phyloP scores from a whole-genome alignment of 2,797 vertebrate genomes.

The Pangasius djambal region DNA sequence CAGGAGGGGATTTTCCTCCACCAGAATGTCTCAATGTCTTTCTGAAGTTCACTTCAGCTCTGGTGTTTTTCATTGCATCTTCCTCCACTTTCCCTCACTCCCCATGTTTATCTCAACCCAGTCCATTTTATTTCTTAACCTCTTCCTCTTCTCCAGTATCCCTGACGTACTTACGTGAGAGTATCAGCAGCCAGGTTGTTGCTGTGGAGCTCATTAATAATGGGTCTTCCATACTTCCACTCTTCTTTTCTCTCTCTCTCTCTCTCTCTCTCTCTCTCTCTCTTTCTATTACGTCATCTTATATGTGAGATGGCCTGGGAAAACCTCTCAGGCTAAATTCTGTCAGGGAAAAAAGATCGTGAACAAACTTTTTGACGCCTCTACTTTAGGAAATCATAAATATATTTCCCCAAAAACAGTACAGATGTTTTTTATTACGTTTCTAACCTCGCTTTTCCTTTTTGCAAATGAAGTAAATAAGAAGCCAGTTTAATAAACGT shows the following conservation, averaged over 20 bases:
- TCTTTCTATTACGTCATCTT: background rate
- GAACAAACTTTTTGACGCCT: background rate
- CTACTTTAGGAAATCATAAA: background rate
- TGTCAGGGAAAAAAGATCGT: background rate
- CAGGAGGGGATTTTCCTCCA: constrained; percentile 27
- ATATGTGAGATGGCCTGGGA: background rate
- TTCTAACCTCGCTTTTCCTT: background rate
- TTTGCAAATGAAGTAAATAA: background rate
- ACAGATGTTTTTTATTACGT: background rate
- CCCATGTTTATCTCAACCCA: background rate
- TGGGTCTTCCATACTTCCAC: background rate
- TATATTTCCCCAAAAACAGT: background rate
- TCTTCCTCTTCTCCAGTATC: background rate
- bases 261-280: background rate
- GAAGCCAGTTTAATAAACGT: background rate
- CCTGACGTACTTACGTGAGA: constrained; percentile 9
- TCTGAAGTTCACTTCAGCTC: constrained; percentile 21
- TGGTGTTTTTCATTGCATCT: constrained; percentile 2
- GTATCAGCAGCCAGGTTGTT: constrained; percentile 43
- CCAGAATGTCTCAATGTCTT: constrained; percentile 43
- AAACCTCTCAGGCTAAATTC: background rate
- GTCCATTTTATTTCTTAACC: constrained; percentile 9
- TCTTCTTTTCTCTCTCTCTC: background rate
- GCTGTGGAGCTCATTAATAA: constrained; percentile 20
- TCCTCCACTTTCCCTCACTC: constrained; percentile 4